Percentiles rank a stretch among this genome's conserved stretches.
phyloP scores from a whole-genome alignment of 1,140 invertebrate species.

The Archegozetes longisetosus region DNA sequence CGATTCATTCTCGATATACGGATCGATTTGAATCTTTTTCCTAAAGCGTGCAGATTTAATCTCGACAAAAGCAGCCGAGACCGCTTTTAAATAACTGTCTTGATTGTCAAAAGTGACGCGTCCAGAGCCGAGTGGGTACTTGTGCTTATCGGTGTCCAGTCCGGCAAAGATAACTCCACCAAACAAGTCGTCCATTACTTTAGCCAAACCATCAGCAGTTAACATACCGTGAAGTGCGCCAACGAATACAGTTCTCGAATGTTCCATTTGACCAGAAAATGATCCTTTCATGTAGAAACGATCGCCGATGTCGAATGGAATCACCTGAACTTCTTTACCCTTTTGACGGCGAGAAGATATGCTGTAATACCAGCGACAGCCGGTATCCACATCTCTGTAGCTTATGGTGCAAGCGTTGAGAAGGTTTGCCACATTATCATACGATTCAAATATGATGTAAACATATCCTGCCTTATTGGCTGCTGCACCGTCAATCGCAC shows the following conservation, averaged over 20 bases:
- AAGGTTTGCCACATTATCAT: slow-evolving; percentile 65
- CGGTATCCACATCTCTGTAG: slow-evolving; percentile 44
- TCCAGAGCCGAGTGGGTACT: slow-evolving; percentile 92
- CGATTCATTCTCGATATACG: slow-evolving; percentile 86
- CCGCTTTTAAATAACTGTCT: slow-evolving; percentile 79
- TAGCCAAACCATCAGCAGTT: slow-evolving; percentile 71
- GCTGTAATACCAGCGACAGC: slow-evolving; percentile 64
- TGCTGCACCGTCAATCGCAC: not conserved
- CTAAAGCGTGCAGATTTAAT: slow-evolving; percentile 80
- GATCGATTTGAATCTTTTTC: slow-evolving; percentile 95
- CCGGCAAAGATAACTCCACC: slow-evolving; percentile 85
- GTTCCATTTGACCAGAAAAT: slow-evolving; percentile 58
- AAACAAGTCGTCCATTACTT: slow-evolving; percentile 91
- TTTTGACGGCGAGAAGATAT: slow-evolving; percentile 72
- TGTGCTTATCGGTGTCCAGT: slow-evolving; percentile 93
- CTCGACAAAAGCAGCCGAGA: slow-evolving; percentile 80
- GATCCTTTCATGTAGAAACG: slow-evolving; percentile 65
- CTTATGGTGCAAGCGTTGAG: slow-evolving; percentile 62
- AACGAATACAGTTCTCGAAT: slow-evolving; percentile 81
- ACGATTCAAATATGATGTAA: slow-evolving; percentile 85
- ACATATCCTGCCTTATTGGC: slow-evolving; percentile 45
- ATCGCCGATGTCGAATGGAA: slow-evolving; percentile 84
- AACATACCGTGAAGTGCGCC: slow-evolving; percentile 94
- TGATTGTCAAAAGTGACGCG: slow-evolving; percentile 83
- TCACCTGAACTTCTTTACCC: slow-evolving; percentile 82